These are phyloP conservation scores for Nesometra sesokonis DNA, from an alignment of 35 echinoderm and acorn worm genomes.

Conservation along the genomic window DNA sequence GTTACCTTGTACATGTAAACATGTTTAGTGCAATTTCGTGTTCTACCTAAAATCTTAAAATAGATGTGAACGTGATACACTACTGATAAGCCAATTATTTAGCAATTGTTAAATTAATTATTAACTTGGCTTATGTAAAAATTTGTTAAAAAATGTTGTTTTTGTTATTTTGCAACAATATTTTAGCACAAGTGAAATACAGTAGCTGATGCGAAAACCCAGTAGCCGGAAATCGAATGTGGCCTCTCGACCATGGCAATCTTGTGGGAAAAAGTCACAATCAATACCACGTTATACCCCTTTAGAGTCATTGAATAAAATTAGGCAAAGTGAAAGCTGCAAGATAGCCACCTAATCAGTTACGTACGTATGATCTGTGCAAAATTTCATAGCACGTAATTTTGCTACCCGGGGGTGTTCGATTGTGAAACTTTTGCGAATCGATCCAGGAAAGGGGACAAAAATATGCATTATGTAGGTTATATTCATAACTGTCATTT, in stretches of 20 bases:
- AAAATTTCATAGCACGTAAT: not conserved
- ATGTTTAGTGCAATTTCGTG: not conserved
- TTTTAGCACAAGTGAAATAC: not conserved
- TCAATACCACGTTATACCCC: not conserved
- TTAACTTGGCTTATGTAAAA: no score
- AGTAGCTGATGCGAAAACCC: not conserved
- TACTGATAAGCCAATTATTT: no score
- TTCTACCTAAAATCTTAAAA: not conserved
- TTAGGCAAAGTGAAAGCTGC: not conserved
- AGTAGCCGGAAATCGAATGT: not conserved
- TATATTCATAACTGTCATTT: not conserved
- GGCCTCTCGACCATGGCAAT: not conserved
- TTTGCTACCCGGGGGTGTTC: not conserved
- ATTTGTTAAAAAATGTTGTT: no score
- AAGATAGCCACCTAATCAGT: not conserved
- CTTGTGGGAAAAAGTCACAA: not conserved
- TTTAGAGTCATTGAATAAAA: not conserved
- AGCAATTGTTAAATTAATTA: no score
- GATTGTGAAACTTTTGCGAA: not conserved
- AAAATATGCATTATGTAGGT: not conserved
- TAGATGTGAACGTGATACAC: no score
- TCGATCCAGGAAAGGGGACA: not conserved
- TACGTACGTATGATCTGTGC: not conserved
- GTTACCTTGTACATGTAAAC: not conserved
- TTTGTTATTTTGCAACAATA: no score